Base-by-base conservation (phyloP, 2,113 vertebrate species). In the Dissostichus mawsoni region DNA sequence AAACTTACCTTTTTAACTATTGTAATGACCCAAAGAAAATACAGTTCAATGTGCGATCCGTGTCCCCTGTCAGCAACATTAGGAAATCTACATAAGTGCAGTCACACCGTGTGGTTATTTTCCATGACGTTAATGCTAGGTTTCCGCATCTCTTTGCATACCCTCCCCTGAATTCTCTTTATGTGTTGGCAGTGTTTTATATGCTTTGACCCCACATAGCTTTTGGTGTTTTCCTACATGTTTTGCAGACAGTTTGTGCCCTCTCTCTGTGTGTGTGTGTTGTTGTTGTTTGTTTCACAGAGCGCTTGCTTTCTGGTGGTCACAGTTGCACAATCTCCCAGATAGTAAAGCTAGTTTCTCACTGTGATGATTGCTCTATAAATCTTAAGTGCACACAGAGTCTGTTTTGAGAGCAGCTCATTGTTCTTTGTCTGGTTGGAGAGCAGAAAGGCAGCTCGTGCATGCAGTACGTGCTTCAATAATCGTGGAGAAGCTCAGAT, bases 281-380 rank as follows among this genome's bases (percentile, higher is more conserved):
- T n/a, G n/a, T 48, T 78, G 11, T 56, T 75, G 41, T 81, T 36
- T 62, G 53, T 67, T n/a, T 75, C 64, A 45, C 23, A 8, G 25
- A 57, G 56, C 6, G 44, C 47, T 29, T 81, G 44, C 41, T 81
- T 83, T 83, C 65, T 80, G 84, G 84, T 89, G 87, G 86, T 84
- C 91, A 90, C 88, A 83, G 83, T 92, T 91, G 41, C 87, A 87
- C 86, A 93, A 92, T 83, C 58, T 64, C 77, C 83, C 72, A 87
- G 88, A 90, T 87, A 81, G 87, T 90, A 89, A 92, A 92, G 82
- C 84, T 18, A 51, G 86, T 69, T 59, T 82, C 90, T 44, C 85
- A 88, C 91, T 91, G 92, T 70, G 92, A 87, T 93, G 90, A 93
- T 93, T 93, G 88, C 87, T 85, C 90, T 90, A 89, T 93, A 93